These are phyloP conservation scores for Dendroctonus valens DNA, from an alignment of 1,140 invertebrate species.

Conservation along the genomic window DNA sequence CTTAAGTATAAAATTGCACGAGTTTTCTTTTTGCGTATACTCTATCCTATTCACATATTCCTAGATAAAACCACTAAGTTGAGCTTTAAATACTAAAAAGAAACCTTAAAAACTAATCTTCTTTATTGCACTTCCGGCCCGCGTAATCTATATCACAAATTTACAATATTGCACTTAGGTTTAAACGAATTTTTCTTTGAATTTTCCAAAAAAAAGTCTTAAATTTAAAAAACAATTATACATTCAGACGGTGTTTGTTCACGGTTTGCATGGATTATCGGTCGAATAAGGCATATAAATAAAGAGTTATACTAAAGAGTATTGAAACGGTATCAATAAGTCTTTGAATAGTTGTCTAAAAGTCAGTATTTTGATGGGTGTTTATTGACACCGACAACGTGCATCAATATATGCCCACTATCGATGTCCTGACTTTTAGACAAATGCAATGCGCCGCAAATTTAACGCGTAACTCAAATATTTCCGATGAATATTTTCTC, in stretches of 20 bases:
- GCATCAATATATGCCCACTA: too few relatives aligned
- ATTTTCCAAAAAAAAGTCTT: neutral
- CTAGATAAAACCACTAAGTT: neutral
- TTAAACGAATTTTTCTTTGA: constrained; percentile 18
- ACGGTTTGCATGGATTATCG: neutral
- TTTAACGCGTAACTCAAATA: too few relatives aligned
- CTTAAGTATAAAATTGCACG: constrained; percentile 9
- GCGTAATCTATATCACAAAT: constrained; percentile 27
- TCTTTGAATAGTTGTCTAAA: too few relatives aligned
- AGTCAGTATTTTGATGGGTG: too few relatives aligned
- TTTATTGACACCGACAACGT: too few relatives aligned
- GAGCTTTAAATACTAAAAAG: neutral
- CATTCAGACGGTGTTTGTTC: neutral
- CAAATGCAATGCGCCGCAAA: too few relatives aligned
- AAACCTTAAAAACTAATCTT: constrained; percentile 8
- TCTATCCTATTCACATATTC: neutral
- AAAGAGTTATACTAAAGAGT: neutral
- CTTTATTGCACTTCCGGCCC: constrained; percentile 32
- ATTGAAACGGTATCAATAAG: too few relatives aligned
- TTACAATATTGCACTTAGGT: constrained; percentile 33
- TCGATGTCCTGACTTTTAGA: too few relatives aligned
- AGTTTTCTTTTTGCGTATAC: neutral
- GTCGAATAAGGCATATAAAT: neutral
- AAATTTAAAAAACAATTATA: constrained; percentile 4
- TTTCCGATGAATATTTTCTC: too few relatives aligned